Conservation (phyloP, 2,888 invertebrate genomes). For the Seira musarum region DNA sequence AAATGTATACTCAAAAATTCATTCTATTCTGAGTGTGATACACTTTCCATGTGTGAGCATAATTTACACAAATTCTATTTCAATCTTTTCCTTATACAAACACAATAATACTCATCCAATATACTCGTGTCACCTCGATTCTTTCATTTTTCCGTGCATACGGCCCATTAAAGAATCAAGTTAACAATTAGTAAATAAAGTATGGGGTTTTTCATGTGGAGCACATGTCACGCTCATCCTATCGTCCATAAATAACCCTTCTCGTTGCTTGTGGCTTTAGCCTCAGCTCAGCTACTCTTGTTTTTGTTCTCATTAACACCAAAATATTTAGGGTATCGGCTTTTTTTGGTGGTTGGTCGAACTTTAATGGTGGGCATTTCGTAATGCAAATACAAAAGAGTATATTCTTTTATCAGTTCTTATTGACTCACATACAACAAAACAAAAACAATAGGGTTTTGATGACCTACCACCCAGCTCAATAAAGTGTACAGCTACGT, state of each 20-base stretch:
- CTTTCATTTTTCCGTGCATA: not conserved
- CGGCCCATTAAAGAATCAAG: not conserved
- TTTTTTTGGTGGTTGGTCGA: not conserved
- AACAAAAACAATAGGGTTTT: not conserved
- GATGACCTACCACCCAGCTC: not conserved
- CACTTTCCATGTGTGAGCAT: no score
- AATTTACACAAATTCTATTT: no score
- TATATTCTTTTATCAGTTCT: no score
- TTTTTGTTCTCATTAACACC: not conserved
- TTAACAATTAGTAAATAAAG: not conserved
- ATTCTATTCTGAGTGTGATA: no score
- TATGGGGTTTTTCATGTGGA: not conserved
- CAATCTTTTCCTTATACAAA: no score
- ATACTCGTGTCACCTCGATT: not conserved
- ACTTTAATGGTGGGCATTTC: not conserved
- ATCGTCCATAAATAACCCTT: not conserved
- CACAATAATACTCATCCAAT: constrained; percentile 5
- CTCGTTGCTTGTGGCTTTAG: not conserved
- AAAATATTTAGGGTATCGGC: constrained; percentile 6
- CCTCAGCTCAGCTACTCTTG: not conserved
- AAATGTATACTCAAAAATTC: no score
- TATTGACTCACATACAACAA: not conserved
- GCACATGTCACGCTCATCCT: not conserved
- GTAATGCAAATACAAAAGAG: not conserved
- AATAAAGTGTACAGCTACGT: no score